Evolutionary conservation across 2,113 vertebrate genomes (phyloP).

Genomic region (Oreocharis arfaki): DNA sequence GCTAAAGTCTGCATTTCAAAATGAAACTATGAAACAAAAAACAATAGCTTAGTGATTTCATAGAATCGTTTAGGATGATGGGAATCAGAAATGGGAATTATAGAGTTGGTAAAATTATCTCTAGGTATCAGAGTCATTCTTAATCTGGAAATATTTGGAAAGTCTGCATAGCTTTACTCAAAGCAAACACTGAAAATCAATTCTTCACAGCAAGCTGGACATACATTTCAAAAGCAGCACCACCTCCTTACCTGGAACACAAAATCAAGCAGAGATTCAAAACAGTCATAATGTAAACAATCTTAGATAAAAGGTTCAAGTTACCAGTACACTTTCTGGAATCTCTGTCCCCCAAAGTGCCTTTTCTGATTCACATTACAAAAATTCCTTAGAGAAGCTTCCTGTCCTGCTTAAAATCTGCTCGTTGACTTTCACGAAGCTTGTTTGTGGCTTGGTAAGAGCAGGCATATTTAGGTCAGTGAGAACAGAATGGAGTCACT

Average conservation of each 20-base stretch:
- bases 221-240: background rate
- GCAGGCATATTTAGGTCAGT: background rate
- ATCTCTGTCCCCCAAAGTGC: background rate
- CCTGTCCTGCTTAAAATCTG: background rate
- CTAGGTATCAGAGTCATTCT: background rate
- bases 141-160: background rate
- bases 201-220: background rate
- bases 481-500: background rate
- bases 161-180: background rate
- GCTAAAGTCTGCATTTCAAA: background rate
- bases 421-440: background rate
- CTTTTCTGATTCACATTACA: background rate
- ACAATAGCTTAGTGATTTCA: background rate
- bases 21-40: background rate
- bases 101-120: background rate
- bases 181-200: background rate
- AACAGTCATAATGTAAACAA: background rate
- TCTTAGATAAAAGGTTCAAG: background rate
- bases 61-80: background rate
- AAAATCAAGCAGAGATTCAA: background rate
- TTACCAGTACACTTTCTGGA: background rate
- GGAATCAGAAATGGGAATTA: background rate
- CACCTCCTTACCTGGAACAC: background rate
- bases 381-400: background rate
- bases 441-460: background rate